Conservation (phyloP, 2,113 vertebrate species). For the Sylvietta virens region DNA sequence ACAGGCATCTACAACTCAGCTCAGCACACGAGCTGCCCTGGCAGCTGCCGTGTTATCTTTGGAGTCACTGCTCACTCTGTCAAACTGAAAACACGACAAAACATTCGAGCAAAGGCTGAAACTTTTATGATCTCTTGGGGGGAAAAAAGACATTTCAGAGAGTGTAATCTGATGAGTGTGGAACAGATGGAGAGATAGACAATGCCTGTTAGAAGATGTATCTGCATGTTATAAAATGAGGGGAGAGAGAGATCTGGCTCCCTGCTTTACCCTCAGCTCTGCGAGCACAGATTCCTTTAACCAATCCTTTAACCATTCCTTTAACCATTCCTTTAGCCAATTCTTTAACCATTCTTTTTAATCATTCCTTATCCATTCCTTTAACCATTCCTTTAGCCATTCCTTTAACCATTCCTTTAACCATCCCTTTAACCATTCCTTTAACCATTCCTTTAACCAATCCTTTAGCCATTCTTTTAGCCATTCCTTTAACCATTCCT, state of each 20-base stretch:
- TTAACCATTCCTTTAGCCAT: not conserved
- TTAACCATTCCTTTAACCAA: not conserved
- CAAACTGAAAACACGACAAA: constrained; percentile 41
- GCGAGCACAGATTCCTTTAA: not conserved
- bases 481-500: not conserved
- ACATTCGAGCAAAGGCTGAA: constrained; percentile 44
- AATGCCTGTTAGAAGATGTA: constrained; percentile 42
- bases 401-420: not conserved
- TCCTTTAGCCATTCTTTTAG: not conserved
- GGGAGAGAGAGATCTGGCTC: not conserved
- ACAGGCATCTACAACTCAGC: constrained; percentile 12
- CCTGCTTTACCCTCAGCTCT: not conserved
- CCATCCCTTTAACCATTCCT: not conserved
- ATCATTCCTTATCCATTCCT: not conserved
- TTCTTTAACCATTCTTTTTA: not conserved
- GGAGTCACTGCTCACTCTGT: constrained; percentile 7
- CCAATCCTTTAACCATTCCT: not conserved
- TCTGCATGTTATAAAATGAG: constrained; percentile 24
- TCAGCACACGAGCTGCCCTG: constrained; percentile 9
- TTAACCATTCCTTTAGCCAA: not conserved
- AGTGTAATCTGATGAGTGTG: constrained; percentile 46
- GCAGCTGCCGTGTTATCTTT: constrained; percentile 53
- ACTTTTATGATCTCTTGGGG: constrained; percentile 56
- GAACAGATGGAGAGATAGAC: constrained; percentile 49
- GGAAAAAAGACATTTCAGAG: constrained; percentile 21